Evolutionary conservation across 2,797 vertebrate genomes (phyloP).

Genomic region (Gadopsis bispinosus): DNA sequence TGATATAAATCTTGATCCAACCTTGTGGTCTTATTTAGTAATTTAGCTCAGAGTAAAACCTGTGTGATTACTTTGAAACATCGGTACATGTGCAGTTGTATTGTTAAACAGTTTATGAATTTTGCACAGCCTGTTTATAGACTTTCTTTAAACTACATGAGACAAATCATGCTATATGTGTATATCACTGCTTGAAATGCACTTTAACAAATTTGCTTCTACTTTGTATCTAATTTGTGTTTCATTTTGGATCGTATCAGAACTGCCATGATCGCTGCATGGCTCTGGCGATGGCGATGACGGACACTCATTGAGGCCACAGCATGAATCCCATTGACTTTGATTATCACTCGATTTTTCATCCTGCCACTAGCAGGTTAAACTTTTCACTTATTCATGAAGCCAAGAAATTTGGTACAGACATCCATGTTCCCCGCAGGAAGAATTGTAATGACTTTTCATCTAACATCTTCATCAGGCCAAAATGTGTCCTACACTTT

Average conservation of each 20-base stretch:
- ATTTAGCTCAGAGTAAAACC: no score
- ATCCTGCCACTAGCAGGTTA: not conserved
- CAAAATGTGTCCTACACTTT: not conserved
- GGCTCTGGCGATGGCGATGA: not conserved
- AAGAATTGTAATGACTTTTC: not conserved
- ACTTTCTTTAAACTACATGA: not conserved
- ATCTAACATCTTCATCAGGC: not conserved
- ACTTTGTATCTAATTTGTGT: not conserved
- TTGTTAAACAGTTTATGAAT: not conserved
- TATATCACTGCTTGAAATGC: not conserved
- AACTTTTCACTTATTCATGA: not conserved
- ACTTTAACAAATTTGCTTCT: not conserved
- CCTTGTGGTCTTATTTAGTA: slow-evolving; percentile 17
- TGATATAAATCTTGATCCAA: slow-evolving; percentile 23
- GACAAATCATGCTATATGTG: not conserved
- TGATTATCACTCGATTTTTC: not conserved
- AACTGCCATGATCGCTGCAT: not conserved
- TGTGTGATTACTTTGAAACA: no score
- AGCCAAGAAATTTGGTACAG: not conserved
- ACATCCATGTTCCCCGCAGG: not conserved
- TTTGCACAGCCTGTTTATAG: not conserved
- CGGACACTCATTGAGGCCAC: not conserved
- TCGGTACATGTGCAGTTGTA: not conserved
- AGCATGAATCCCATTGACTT: not conserved
- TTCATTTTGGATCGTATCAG: not conserved